Evolutionary conservation across 2,113 vertebrate species (phyloP), one percentile per base, ranked within the genome.

Genomic region (Perca flavescens): DNA sequence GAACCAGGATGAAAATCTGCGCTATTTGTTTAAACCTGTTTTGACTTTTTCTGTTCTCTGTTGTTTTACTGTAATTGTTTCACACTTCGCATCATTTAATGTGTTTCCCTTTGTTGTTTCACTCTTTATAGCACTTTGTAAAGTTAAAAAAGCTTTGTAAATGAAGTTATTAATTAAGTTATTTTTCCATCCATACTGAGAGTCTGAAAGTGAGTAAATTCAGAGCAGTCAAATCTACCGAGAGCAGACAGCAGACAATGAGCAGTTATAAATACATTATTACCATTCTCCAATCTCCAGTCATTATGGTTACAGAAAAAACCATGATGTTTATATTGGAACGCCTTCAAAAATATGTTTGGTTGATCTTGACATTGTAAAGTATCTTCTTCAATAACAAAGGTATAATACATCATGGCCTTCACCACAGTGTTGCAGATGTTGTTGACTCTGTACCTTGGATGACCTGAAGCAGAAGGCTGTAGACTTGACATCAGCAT

Each of bases 401-500:
- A 34, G 34, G 34, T 34, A 6, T 34, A 34, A 34, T 34, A 10
- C 10, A 43, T 43, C 9, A 43, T 11, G 10, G 9, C 40, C 40
- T 43, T 43, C 40, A 43, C 64, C 36, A 49, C 9, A 40, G n/a
- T 50, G 19, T 17, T 64, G 11, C 28, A 34, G 17, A 49, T 17
- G 13, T 9, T 16, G 2, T 7, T 12, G 11, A 62, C 21, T 34
- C 0, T 7, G 74, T 94, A 99, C 98, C 96, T 99, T 99, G 77
- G 98, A 99, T 56, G 97, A 97, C 53, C 97, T 96, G 91, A 99
- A 97, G 92, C 97, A 97, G 93, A 99, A 99, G 2, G 97, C 97
- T 0, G 97, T 98, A 21, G 97, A 97, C 87, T 99, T 99, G 50
- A 98, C 93, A 74, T 99, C 97, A 0, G 98, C 97, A 58, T 96